Base-by-base conservation (phyloP, 2,888 invertebrate species). In the Apeira syringaria region DNA sequence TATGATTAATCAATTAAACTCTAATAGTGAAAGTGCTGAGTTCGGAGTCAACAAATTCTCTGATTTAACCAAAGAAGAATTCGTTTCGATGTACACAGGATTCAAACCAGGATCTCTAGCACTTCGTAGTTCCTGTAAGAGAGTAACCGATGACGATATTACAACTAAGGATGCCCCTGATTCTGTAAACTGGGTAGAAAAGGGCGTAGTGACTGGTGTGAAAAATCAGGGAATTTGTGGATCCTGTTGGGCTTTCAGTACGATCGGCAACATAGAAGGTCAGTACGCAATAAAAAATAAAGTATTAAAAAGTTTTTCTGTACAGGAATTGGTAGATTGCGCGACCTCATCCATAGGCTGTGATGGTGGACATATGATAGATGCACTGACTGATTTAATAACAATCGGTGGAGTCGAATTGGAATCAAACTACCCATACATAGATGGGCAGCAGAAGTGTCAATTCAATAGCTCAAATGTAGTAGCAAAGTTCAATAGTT, bases 321-420 rank as follows among this genome's bases (percentile, higher is more conserved):
- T 13, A 9, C 24, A 33, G 4, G n/a, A 33, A n/a, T 5, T 33
- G 6, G 15, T 33, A n/a, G 24, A 33, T 6, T 33, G 33, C 6
- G 3, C 9, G 3, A 9, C 8, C 2, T 5, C 9, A 5, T 8
- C 11, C 3, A 13, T 24, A 10, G 9, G 10, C 6, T 33, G 33
- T 9, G 4, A 5, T 2, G 1, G 4, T 1, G 25, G 13, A 13
- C 9, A 8, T 1, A 25, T 33, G 15, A 8, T n/a, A 1, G 3
- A 3, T 5, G 24, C 12, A 18, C 5, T 33, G 7, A 7, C 13
- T 9, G 9, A 32, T 12, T 6, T 18, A 3, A 18, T 6, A 18
- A 5, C 3, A 3, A 8, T 9, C 4, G 11, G n/a, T 2, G 32
- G 32, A 3, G 1, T 32, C 1, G 12, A 9, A 8, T n/a, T 6